Evolutionary conservation across 2,113 vertebrate genomes (phyloP).

Genomic region (Eupsittula cactorum): DNA sequence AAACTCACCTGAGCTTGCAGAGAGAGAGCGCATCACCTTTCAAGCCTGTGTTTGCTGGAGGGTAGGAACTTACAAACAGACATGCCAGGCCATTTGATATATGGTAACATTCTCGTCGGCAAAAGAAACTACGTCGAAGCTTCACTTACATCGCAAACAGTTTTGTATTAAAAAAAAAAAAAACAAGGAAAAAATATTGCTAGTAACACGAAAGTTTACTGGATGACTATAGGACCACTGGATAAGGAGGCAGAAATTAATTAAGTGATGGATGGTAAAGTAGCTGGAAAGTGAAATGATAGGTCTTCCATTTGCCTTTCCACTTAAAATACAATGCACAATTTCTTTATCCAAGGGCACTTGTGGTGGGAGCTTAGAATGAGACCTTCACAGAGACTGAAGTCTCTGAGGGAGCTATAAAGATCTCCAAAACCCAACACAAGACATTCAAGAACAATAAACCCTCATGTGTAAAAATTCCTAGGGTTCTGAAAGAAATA

Average conservation of each 20-base stretch:
- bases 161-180: not conserved
- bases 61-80: not conserved
- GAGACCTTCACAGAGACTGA: not conserved
- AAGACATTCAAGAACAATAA: not conserved
- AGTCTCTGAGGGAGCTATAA: not conserved
- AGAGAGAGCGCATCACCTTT: not conserved
- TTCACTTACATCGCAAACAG: rapidly evolving
- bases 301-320: not conserved
- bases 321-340: not conserved
- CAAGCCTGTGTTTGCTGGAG: not conserved
- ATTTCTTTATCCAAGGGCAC: not conserved
- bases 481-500: not conserved
- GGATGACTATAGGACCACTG: not conserved
- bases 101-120: rapidly evolving
- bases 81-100: not conserved
- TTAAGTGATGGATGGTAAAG: not conserved
- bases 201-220: not conserved
- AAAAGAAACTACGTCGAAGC: not conserved
- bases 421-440: not conserved
- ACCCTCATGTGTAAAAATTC: not conserved
- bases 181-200: not conserved
- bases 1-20: not conserved
- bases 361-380: not conserved
- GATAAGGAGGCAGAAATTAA: not conserved
- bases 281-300: not conserved